Base-by-base conservation (phyloP, 2,888 invertebrate genomes). In the Baronia brevicornis region DNA sequence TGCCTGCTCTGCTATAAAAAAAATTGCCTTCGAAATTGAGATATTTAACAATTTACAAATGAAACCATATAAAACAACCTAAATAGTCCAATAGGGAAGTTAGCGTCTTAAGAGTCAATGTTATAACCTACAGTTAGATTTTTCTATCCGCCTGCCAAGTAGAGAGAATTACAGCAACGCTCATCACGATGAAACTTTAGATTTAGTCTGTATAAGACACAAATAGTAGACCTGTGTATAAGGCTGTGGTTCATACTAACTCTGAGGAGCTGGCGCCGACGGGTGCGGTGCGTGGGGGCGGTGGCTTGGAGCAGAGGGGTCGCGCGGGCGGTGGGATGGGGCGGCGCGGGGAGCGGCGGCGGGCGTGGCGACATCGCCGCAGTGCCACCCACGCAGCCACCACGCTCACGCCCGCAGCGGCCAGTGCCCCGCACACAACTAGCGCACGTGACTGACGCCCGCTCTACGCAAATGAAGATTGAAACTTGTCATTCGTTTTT, bases 381-480 rank as follows among this genome's bases (percentile, higher is more conserved):
- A 58, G 46, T 35, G 55, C 62, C 18, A 54, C 59, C 60, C 57
- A 56, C 33, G 57, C 65, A 22, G 46, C 60, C 35, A 54, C 66
- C 34, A 47, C 45, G 14, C 43, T 68, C 28, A 59, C 70, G 18
- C 50, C 60, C 12, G 51, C 61, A 26, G 60, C 67, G 5, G 44
- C 67, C 10, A 66, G 45, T 6, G 48, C 57, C 28, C 65, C 70
- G 58, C 49, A 65, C 63, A 31, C 54, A 54, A 36, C 65, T 63
- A 35, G 46, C 56, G 38, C 63, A 49, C 42, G 70, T 66, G 56
- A 49, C 21, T 51, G 49, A 0, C 60, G 52, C 25, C 38, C 38
- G 13, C 31, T 22, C 41, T 38, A 10, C 7, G 18, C 2, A 7
- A 2, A 23, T 4, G n/a, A 13, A 17, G 15, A 28, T 4, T 26